Evolutionary conservation across 2,797 vertebrate genomes (phyloP), one percentile per base, ranked within the genome.

Genomic region (Galago senegalensis): DNA sequence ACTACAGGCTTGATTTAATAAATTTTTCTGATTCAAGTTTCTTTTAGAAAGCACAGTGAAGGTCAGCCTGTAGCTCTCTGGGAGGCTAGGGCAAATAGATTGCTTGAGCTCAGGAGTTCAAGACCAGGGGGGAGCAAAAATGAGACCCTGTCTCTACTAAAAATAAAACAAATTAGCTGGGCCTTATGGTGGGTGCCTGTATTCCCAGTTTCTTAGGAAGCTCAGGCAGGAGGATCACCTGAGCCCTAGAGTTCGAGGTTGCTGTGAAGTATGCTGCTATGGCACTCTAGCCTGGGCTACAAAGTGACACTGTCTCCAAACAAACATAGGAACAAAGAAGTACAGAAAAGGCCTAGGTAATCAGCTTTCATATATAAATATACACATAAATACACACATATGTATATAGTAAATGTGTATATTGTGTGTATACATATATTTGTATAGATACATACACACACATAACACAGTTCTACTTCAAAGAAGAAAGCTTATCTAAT

Each of bases 11-110:
- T 53, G 49, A 53, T 29, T 70, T 67, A 65, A 34, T 53, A 37
- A 43, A 77, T 49, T 79, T 49, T 79, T 87, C 58, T 73, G 34
- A 91, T 69, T 93, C 37, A 65, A 96, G 29, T 29, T 37, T 89
- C 94, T 67, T 58, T 49, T 27, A 49, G 72, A 75, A 2, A 86
- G 21, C 80, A 86, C 23, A 95, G 13, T n/a, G 73, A 87, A 94
- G 87, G 16, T 5, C n/a, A 53, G 49, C 49, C 49, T 53, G 49
- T 53, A 53, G 49, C 14, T 53, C 49, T 53, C 49, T 53, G 49
- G 49, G 49, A 53, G 49, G 49, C 49, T 53, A 14, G 49, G 13
- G 49, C 13, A 53, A 14, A 14, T 53, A 13, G 49, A 53, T 53
- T 53, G 49, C 49, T 53, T 53, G 14, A 4, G 3, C 49, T 53